Evolutionary conservation across 2,888 invertebrate species (phyloP), one percentile per base, ranked within the genome.

Genomic region (Nemurella pictetii): DNA sequence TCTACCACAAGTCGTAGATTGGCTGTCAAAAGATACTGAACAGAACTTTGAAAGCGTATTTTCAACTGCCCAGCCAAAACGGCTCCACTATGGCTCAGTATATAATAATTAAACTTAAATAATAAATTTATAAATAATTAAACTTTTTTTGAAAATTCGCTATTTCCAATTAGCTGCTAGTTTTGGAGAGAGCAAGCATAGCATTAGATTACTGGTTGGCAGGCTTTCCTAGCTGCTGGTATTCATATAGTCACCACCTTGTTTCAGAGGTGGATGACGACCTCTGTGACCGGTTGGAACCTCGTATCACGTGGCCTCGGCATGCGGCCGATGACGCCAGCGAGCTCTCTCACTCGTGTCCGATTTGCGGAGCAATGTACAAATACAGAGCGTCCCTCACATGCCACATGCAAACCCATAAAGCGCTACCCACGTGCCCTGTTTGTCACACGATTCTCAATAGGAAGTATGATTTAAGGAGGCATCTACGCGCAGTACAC

Each of bases 391-490:
- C 86, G 7, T 86, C 86, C 4, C 84, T 85, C 32, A 55, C 72
- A 29, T 86, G 86, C 55, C 86, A 86, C 74, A 84, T 86, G 83
- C 77, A 86, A 72, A 82, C 84, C 35, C 86, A 86, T 36, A 85
- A 75, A 73, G 78, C 78, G 25, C 84, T 85, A 35, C 83, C 86
- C 36, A 84, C 77, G n/a, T 87, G 87, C 73, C 85, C 86, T 75
- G 83, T 86, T n/a, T 87, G 87, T 80, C 84, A 80, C 25, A 82
- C 83, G 55, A 85, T 86, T 27, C 85, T 87, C 36, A 86, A 85
- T 85, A 83, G 87, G 55, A 86, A 85, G 74, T 86, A 87, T 36
- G 87, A 87, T 28, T 36, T 87, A 25, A 84, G 74, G 30, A 81
- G 86, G 73, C 87, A 87, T 73, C 55, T 87, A 29, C 83, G 83